A percentile compares a stretch with the other conserved stretches of the same genome.
phyloP scores from a whole-genome alignment of 2,797 vertebrate species.

The Epinephelus awoara region DNA sequence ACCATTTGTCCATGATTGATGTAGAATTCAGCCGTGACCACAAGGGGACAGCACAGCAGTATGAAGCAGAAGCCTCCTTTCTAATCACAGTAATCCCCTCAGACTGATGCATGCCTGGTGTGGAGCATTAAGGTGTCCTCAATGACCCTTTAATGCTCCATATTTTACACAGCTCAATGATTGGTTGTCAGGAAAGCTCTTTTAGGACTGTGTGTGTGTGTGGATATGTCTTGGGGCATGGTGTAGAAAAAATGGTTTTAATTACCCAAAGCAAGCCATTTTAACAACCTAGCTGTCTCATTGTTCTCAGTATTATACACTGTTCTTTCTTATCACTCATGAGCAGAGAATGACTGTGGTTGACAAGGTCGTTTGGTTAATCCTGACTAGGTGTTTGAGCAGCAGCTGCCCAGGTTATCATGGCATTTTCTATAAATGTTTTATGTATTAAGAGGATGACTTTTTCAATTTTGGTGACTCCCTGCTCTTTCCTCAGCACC shows the following conservation, averaged over 20 bases:
- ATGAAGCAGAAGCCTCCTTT: background rate
- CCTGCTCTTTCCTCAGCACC: too few species aligned
- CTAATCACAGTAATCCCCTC: background rate
- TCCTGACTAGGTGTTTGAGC: background rate
- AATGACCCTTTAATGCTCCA: constrained; percentile 9
- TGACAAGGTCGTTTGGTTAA: constrained; percentile 9
- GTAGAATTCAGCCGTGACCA: constrained; percentile 45
- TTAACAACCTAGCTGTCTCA: constrained; percentile 11
- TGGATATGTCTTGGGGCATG: background rate
- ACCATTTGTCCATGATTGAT: background rate
- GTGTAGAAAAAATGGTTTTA: constrained; percentile 25
- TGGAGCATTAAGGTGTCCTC: constrained; percentile 1
- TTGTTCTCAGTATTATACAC: constrained; percentile 23
- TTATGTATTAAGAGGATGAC: too few species aligned
- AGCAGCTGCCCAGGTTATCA: background rate
- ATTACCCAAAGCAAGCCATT: constrained; percentile 28
- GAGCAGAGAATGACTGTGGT: background rate
- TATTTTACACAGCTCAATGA: constrained; percentile 32
- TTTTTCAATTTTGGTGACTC: too few species aligned
- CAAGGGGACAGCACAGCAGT: constrained; percentile 61
- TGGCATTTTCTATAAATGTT: background rate
- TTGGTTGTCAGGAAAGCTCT: constrained; percentile 26
- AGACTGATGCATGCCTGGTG: constrained; percentile 20
- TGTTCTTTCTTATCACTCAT: background rate
- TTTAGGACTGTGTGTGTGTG: constrained; percentile 6